phyloP scores from a whole-genome alignment of 2,113 vertebrate species.

The Mesoclemmys tuberculata region DNA sequence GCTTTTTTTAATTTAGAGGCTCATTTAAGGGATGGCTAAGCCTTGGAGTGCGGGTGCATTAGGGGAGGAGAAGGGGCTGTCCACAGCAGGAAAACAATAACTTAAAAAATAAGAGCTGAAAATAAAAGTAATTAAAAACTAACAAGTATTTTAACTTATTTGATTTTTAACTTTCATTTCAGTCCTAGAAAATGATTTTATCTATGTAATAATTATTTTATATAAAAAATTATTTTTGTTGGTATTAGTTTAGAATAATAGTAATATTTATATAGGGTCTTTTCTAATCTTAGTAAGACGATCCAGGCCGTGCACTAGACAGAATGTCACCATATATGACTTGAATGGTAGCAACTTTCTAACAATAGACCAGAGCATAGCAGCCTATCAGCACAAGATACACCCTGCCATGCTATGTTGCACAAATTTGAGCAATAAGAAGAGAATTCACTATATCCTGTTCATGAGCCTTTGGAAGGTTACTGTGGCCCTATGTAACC shows the following conservation, averaged over 20 bases:
- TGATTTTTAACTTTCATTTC: constrained; percentile 21
- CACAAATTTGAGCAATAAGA: background rate
- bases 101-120: constrained; percentile 51
- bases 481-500: no score
- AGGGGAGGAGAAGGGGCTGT: constrained; percentile 38
- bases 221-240: background rate
- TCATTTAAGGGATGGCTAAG: constrained; percentile 46
- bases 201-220: background rate
- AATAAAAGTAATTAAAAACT: constrained; percentile 35
- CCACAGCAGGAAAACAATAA: constrained; percentile 63
- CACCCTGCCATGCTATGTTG: background rate
- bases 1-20: constrained; percentile 50
- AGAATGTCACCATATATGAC: background rate
- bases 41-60: constrained; percentile 43
- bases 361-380: background rate
- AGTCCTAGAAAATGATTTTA: background rate
- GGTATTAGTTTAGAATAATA: background rate
- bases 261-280: background rate
- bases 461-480: no score
- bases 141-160: background rate
- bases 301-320: background rate
- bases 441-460: background rate
- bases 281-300: background rate
- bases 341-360: background rate
- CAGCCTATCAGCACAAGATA: background rate